Evolutionary conservation across 2,888 invertebrate genomes (phyloP), one percentile per base, ranked within the genome.

Genomic region (Drosophila atripex): DNA sequence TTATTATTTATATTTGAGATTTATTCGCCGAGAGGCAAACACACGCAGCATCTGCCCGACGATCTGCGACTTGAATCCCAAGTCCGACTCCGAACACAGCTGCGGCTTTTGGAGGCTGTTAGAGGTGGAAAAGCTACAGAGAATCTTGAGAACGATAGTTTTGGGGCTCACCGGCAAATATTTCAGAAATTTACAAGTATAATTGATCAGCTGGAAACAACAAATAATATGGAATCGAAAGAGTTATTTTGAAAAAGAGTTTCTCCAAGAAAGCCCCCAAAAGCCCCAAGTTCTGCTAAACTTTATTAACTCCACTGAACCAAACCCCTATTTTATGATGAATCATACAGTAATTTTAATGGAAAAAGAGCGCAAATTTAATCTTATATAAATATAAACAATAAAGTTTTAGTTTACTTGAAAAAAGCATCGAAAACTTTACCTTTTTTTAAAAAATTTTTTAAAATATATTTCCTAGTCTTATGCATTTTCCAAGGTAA

Each of bases 41-140:
- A 45, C 76, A 80, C 86, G 83, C 82, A 83, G 83, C 82, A 83
- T 87, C 87, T 86, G 76, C 84, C 77, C 61, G 51, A 50, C 61
- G 41, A 41, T 41, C 39, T 41, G 23, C 49, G 52, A 76, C 56
- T 70, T 50, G 61, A 63, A 50, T 60, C 63, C 52, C 60, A 52
- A 59, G 65, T 65, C 68, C 56, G 75, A 54, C 28, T 28, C 28
- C 28, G 38, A 14, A 55, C 65, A 61, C 78, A 76, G 78, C 73
- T 80, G 78, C 71, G 49, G 68, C 60, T 71, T 51, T 28, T 12
- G 46, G 39, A 9, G 18, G 47, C 50, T 39, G 45, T 30, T 49
- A 56, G 43, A 39, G 63, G 50, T 41, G 70, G 46, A 47, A 58
- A 49, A 51, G 16, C 39, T 18, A 1, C n/a, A 18, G 9, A 0